Base-by-base conservation (phyloP, 1,140 invertebrate genomes). In the Rhyacophila brunnea region DNA sequence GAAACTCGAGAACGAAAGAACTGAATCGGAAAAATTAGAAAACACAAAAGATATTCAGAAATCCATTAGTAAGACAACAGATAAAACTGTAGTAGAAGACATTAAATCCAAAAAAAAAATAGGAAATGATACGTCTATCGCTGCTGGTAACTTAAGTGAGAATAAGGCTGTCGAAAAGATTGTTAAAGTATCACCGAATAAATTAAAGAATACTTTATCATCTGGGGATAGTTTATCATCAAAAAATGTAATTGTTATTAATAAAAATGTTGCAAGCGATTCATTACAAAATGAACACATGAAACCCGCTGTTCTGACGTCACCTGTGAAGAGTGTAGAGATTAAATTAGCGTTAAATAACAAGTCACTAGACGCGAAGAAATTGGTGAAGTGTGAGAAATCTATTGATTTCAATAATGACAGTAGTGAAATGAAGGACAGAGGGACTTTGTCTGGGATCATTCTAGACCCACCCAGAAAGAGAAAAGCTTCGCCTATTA, bases 401-500 rank as follows among this genome's bases (percentile, higher is more conserved):
- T 3, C 23, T 28, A 28, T 3, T 28, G 23, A 28, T 28, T 28
- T 28, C 9, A 9, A 28, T 9, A 28, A 28, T 28, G 23, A 28
- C 9, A 28, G 9, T 5, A 28, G 23, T 28, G 23, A 28, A 28
- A 28, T 28, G 9, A 28, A 9, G 23, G 23, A 28, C 9, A 10
- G n/a, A 44, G 32, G 50, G 40, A 35, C 32, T 11, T 60, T 68
- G 60, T 18, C 19, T 11, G 32, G 53, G 11, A 57, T 67, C 15
- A 43, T 58, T 18, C 65, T 69, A 1, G 66, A 62, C 2, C 9
- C 9, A 5, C 50, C 61, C 6, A 79, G 71, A 59, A 78, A 74
- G 49, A 66, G 73, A 34, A 78, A 70, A 65, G 73, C 71, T 0
- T 82, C 81, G 0, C 81, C 81, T 0, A 83, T 83, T 34, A 9